Conservation (phyloP, 2,113 vertebrate species). For the Talpa occidentalis region DNA sequence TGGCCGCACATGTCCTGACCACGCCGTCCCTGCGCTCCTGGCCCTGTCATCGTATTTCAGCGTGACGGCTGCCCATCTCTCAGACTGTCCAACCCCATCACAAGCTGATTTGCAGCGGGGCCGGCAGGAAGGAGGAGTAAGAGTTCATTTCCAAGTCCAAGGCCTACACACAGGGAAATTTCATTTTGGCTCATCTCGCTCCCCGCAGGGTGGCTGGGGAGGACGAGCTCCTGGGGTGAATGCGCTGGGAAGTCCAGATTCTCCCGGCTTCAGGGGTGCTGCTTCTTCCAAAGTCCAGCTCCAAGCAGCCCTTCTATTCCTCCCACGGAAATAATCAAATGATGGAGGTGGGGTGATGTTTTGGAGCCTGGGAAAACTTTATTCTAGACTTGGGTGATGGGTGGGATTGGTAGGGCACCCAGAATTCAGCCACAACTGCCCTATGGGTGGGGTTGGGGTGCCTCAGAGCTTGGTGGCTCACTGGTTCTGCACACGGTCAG, state of each 20-base stretch:
- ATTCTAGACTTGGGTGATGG: background rate
- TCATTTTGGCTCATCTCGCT: rapidly evolving
- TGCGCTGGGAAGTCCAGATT: rapidly evolving
- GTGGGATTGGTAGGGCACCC: background rate
- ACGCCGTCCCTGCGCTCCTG: background rate
- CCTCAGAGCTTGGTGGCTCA: background rate
- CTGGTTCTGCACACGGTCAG: background rate
- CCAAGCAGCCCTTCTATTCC: background rate
- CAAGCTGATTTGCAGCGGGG: constrained; percentile 41
- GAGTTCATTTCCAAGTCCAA: background rate
- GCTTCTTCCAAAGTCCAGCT: background rate
- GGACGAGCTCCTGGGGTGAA: background rate
- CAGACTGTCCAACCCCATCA: constrained; percentile 16
- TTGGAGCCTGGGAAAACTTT: background rate
- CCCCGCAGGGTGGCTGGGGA: rapidly evolving
- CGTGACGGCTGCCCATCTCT: background rate
- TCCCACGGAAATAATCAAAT: background rate
- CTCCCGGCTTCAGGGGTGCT: background rate
- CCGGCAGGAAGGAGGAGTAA: constrained; percentile 34
- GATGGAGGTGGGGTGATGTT: background rate
- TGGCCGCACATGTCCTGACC: background rate
- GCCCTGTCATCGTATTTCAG: constrained; percentile 55
- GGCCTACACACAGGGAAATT: background rate
- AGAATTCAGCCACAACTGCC: background rate
- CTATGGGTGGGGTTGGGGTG: too few species aligned